Base-by-base conservation (phyloP, 2,113 vertebrate genomes). In the Prietella phreatophila region DNA sequence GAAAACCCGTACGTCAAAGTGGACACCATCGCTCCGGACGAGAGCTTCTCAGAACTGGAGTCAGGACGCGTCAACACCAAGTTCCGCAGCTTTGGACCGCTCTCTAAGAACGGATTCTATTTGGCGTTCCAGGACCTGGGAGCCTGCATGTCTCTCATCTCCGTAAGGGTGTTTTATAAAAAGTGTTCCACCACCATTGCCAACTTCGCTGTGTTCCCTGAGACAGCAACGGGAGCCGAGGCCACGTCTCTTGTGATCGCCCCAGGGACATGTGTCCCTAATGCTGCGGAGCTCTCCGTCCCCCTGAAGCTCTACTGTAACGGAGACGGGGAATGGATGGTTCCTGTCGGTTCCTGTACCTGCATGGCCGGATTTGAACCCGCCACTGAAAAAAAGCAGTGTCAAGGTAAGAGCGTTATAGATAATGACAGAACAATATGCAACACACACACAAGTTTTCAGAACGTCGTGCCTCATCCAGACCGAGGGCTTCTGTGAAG, bases 1-100 rank as follows among this genome's bases (percentile, higher is more conserved):
- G 98, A 99, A 93, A 99, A 99, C 92, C 98, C 98, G 2, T 99
- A 99, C 0, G 93, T 99, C 87, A 99, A 99, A 94, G 98, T 99
- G 96, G 98, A 99, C 96, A 99, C 98, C 91, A 98, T 99, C 22
- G 98, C 98, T 0, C 98, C 98, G 0, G 98, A 99, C 0, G 97
- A 97, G 93, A 99, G 97, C 91, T 99, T 99, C 94, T 98, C 97
- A 7, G 96, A 96, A 92, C 95, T 99, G 1, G 98, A 98, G n/a
- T 92, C 97, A 0, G 98, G 97, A 22, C 95, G 96, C 0, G 96
- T 99, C 87, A 99, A 99, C 94, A 99, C 97, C 76, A 99, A 99
- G 93, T 96, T 99, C 85, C 94, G 98, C 92, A 99, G 98, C 93
- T 99, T 99, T n/a, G 98, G 98, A 20, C 98, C 98, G 0, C 95